Evolutionary conservation across 1,140 invertebrate species (phyloP).

Genomic region (Neodiprion lecontei): DNA sequence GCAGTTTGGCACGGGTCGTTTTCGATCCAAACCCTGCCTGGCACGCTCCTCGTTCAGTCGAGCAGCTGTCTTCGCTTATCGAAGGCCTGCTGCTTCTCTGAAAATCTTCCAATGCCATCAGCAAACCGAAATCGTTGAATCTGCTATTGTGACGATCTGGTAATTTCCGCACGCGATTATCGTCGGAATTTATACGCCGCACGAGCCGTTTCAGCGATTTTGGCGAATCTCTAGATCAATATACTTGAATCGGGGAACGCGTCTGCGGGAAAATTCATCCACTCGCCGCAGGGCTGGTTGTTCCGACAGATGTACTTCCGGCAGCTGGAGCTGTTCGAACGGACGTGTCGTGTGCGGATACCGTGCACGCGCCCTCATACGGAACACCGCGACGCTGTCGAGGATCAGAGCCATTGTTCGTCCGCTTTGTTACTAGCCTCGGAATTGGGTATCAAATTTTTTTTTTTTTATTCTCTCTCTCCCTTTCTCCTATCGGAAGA

Average conservation of each 20-base stretch:
- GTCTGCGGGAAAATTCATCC: background rate
- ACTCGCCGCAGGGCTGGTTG: constrained; percentile 16
- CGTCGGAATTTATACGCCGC: too few relatives aligned
- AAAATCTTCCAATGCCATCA: background rate
- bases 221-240: background rate
- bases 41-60: constrained; percentile 30
- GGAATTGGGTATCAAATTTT: background rate
- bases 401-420: background rate
- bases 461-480: constrained; percentile 7
- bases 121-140: background rate
- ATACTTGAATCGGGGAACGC: background rate
- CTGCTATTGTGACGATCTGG: background rate
- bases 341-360: constrained; percentile 24
- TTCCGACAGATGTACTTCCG: constrained; percentile 32
- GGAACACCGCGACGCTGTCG: background rate
- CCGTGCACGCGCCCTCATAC: constrained; percentile 3
- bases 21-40: constrained; percentile 28
- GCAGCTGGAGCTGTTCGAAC: constrained; percentile 30
- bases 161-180: too few relatives aligned
- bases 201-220: background rate
- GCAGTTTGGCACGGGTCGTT: constrained; percentile 14
- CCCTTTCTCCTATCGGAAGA: constrained; percentile 13
- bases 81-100: background rate
- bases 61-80: constrained; percentile 36
- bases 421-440: background rate